Evolutionary conservation across 2,888 invertebrate species (phyloP).

Genomic region (Orthosia gracilis): DNA sequence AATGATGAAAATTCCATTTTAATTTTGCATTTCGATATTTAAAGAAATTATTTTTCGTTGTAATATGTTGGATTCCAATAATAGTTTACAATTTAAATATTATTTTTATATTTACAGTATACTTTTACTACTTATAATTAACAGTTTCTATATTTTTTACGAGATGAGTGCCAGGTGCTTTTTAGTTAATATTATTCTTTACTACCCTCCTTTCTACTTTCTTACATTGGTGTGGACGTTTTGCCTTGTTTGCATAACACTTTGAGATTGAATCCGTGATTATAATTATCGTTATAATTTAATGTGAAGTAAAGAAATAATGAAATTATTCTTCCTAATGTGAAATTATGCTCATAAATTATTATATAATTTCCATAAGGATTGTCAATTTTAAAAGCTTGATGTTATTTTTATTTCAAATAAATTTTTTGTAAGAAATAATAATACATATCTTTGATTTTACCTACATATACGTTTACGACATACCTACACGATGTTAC

Average conservation of each 20-base stretch:
- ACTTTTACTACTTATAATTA: constrained; percentile 70
- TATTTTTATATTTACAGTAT: constrained; percentile 82
- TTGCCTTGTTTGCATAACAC: constrained; percentile 67
- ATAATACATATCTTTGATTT: constrained; percentile 53
- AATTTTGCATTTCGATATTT: constrained; percentile 83
- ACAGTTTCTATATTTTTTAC: constrained; percentile 64
- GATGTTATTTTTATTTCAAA: constrained; percentile 90
- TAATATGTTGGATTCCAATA: constrained; percentile 76
- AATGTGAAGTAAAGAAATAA: constrained; percentile 76
- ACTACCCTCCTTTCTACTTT: constrained; percentile 26
- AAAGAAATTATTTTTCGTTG: constrained; percentile 73
- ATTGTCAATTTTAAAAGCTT: constrained; percentile 90
- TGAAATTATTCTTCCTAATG: constrained; percentile 81
- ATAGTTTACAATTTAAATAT: constrained; percentile 74
- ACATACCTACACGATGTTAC: neutral
- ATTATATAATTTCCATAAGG: constrained; percentile 85
- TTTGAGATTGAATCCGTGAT: constrained; percentile 76
- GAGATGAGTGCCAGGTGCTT: constrained; percentile 51
- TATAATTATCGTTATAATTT: constrained; percentile 72
- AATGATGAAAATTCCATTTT: constrained; percentile 84
- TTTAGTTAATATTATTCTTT: constrained; percentile 46
- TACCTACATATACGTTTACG: neutral
- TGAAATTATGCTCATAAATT: constrained; percentile 89
- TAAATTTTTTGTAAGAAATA: constrained; percentile 87
- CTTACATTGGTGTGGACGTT: constrained; percentile 49